Percentiles rank a stretch among this genome's conserved stretches.
Conservation (phyloP, 2,113 vertebrate species). For the Xiphorhynchus elegans region DNA sequence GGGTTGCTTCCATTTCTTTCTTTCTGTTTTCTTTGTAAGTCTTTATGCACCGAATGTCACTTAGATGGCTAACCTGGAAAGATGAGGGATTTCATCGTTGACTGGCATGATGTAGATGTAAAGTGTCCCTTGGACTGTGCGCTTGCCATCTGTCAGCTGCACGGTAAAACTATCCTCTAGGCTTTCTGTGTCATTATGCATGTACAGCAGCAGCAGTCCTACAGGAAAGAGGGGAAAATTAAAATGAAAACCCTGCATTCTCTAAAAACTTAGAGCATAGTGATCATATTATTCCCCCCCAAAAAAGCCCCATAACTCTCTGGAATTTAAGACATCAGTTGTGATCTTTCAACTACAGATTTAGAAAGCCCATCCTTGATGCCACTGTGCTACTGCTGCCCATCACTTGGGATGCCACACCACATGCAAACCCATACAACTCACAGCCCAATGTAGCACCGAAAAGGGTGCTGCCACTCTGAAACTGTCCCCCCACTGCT, state of each 20-base stretch:
- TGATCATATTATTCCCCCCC: not conserved
- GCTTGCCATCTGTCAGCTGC: slow-evolving; percentile 89
- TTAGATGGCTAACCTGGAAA: slow-evolving; percentile 79
- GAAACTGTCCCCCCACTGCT: not conserved
- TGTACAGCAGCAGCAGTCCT: slow-evolving; percentile 85
- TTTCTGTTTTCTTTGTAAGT: not conserved
- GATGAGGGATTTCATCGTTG: slow-evolving; percentile 84
- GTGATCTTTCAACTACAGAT: not conserved
- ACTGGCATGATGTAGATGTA: slow-evolving; percentile 84
- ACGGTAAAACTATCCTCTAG: slow-evolving; percentile 81
- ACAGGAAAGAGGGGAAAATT: slow-evolving; percentile 33
- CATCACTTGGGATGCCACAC: no score
- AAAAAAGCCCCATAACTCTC: not conserved
- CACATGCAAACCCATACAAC: not conserved
- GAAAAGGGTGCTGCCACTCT: not conserved
- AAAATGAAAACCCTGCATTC: not conserved
- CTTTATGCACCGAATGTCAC: slow-evolving; percentile 63
- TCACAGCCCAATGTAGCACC: not conserved
- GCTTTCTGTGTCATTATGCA: slow-evolving; percentile 89
- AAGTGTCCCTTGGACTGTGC: slow-evolving; percentile 81
- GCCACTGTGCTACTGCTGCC: not conserved
- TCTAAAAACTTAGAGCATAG: not conserved
- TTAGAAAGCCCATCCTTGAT: not conserved
- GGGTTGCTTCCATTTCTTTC: not conserved
- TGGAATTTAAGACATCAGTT: not conserved